Percentiles rank a stretch among this genome's conserved stretches.
phyloP scores from a whole-genome alignment of 1,140 invertebrate species.

The Philopotamus ludificatus region DNA sequence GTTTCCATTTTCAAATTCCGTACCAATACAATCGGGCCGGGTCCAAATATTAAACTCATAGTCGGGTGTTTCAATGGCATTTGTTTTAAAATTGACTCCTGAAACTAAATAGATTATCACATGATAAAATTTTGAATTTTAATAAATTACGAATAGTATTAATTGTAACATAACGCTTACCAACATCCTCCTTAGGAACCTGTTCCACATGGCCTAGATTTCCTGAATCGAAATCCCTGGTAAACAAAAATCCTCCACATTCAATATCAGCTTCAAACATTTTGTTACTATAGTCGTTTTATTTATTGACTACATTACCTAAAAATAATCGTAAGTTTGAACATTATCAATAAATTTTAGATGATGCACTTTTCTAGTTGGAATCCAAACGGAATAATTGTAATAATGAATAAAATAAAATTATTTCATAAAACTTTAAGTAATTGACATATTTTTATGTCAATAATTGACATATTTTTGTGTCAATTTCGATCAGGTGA shows the following conservation, averaged over 20 bases:
- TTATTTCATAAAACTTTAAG: background rate
- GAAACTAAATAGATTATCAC: conserved; percentile 7
- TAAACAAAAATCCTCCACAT: conserved; percentile 70
- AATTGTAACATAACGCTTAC: too few relatives aligned
- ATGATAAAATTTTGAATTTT: background rate
- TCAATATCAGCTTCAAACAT: conserved; percentile 44
- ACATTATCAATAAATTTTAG: background rate
- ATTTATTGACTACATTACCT: background rate
- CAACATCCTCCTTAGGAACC: conserved; percentile 52
- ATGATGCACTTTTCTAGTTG: background rate
- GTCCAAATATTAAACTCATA: conserved; percentile 92
- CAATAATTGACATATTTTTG: too few relatives aligned
- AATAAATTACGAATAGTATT: background rate
- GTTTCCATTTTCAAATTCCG: conserved; percentile 86
- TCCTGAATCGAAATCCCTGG: conserved; percentile 84
- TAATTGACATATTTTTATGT: too few relatives aligned
- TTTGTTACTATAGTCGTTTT: background rate
- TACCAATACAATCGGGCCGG: conserved; percentile 82
- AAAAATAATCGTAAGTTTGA: background rate
- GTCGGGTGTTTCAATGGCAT: conserved; percentile 56
- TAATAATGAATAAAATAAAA: background rate
- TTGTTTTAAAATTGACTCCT: conserved; percentile 29
- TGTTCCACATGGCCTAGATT: conserved; percentile 78
- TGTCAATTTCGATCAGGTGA: conserved; percentile 41
- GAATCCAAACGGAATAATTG: background rate